A percentile compares a stretch with the other conserved stretches of the same genome.
phyloP scores from a whole-genome alignment of 2,113 vertebrate species.

The Peucedramus taeniatus region DNA sequence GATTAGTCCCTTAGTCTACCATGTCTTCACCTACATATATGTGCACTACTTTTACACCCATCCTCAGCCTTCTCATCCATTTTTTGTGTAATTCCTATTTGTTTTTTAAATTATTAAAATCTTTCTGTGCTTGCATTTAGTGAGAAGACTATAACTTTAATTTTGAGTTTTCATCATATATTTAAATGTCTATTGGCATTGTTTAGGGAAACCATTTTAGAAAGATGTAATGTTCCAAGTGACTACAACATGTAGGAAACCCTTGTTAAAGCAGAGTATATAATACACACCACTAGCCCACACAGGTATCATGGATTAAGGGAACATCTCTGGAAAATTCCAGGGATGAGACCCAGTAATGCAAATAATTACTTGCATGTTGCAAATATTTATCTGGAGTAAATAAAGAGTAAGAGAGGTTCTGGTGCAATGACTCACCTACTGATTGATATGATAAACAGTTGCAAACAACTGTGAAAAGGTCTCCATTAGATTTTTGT shows the following conservation, averaged over 20 bases:
- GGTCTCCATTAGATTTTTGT: neutral
- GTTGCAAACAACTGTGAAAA: neutral
- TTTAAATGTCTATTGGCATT: neutral
- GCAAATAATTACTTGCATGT: conserved; percentile 17
- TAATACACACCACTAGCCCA: neutral
- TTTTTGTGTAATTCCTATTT: neutral
- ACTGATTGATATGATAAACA: neutral
- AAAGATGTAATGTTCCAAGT: neutral
- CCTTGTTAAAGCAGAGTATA: neutral
- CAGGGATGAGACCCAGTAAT: neutral
- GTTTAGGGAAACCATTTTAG: neutral
- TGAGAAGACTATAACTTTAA: neutral
- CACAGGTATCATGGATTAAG: neutral
- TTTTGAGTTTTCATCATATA: neutral
- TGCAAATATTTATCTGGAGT: conserved; percentile 23
- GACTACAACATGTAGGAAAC: neutral
- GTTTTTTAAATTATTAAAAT: neutral
- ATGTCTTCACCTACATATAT: neutral
- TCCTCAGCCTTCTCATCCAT: neutral
- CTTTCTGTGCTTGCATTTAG: neutral
- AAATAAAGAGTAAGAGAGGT: neutral
- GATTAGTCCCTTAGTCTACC: neutral
- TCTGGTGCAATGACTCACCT: neutral
- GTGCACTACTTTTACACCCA: neutral
- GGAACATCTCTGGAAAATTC: neutral